These are phyloP conservation scores for Urocolius indicus DNA, from an alignment of 2,113 vertebrate genomes.

Conservation along the genomic window DNA sequence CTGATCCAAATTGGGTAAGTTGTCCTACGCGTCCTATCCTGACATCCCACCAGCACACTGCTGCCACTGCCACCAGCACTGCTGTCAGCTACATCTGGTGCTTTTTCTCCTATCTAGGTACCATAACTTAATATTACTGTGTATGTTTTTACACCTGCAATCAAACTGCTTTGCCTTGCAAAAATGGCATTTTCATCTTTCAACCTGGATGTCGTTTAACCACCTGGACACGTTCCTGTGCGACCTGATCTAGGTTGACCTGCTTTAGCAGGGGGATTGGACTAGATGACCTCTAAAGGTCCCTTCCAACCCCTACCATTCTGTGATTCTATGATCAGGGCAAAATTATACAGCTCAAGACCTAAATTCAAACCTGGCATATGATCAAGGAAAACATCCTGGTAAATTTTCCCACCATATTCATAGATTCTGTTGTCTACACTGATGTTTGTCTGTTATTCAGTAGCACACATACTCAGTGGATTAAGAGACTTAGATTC, in stretches of 20 bases:
- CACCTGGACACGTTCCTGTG: too few species aligned
- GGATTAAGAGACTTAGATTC: not conserved
- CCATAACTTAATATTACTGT: not conserved
- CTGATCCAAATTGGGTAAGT: not conserved
- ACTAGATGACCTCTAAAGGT: too few species aligned
- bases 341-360: not conserved
- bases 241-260: too few species aligned
- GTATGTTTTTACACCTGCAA: not conserved
- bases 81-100: not conserved
- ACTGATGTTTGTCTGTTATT: not conserved
- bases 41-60: not conserved
- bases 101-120: accelerated
- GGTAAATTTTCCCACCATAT: not conserved
- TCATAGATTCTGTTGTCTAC: not conserved
- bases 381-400: not conserved
- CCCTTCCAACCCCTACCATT: too few species aligned
- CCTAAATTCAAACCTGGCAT: not conserved
- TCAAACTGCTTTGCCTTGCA: not conserved
- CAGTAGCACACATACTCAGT: not conserved
- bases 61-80: not conserved
- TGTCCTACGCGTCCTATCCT: not conserved
- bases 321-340: too few species aligned
- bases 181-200: not conserved
- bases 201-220: not conserved
- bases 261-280: too few species aligned